Evolutionary conservation across 1,140 invertebrate species (phyloP), one percentile per base, ranked within the genome.

Genomic region (Meloidogyne floridensis): DNA sequence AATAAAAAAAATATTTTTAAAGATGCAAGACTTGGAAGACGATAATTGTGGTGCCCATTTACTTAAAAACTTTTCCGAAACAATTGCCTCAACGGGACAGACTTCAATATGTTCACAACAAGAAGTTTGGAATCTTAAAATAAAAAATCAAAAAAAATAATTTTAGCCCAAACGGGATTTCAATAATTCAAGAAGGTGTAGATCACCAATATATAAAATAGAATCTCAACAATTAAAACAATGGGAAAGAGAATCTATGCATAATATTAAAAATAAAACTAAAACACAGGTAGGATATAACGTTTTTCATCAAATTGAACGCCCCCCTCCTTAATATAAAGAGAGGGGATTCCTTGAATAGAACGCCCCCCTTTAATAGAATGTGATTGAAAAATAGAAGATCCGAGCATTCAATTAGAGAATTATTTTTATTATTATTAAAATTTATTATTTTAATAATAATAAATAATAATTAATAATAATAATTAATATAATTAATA

Each of bases 151-250:
- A 54, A 15, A 72, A 54, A 11, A 54, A 54, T n/a, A 6, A n/a
- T 65, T 65, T 65, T 7, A 65, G 59, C 59, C 59, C 2, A 65
- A 65, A 65, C n/a, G 59, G 1, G 59, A 65, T n/a, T 65, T 65
- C 7, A n/a, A n/a, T 65, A 65, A 70, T 11, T 89, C 89, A 72
- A 85, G 85, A 76, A 65, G 89, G 43, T 85, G 84, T 11, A 80
- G 81, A 32, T 89, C 88, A 5, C 86, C 89, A 8, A 81, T 89
- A n/a, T 89, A 89, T 74, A 81, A 84, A 83, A 85, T 89, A 15
- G 89, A 89, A 70, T 90, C 88, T 7, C 72, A 75, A n/a, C 84
- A 82, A 32, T 80, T 89, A 65, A 80, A 81, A 20, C 84, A 90
- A 80, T 90, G 84, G 86, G 88, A 89, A 77, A 75, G 81, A 47